Conservation (phyloP, 2,888 invertebrate genomes). For the Colletes collaris region DNA sequence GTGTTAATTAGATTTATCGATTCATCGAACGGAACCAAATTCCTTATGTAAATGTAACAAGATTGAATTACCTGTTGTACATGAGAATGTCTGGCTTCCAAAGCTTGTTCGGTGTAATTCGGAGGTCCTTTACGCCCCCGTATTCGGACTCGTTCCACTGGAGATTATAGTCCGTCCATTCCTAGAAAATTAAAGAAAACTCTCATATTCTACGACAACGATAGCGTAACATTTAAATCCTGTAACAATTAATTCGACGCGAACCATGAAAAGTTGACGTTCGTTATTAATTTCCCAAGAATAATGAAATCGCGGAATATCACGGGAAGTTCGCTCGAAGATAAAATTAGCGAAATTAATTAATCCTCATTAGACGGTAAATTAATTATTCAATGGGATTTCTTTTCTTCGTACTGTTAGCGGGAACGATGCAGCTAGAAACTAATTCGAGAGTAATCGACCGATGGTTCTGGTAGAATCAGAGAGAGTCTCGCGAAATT, state of each 20-base stretch:
- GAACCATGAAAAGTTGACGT: no score
- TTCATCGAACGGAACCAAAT: constrained; percentile 24
- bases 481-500: constrained; percentile 15
- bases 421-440: neutral
- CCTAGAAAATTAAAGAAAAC: constrained; percentile 85
- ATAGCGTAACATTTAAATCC: no score
- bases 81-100: constrained; percentile 99
- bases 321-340: constrained; percentile 22
- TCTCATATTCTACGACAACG: no score
- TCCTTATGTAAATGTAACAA: constrained; percentile 52
- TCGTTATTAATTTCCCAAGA: constrained; percentile 28
- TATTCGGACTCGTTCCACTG: constrained; percentile 98
- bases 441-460: constrained; percentile 19
- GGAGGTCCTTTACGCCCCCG: constrained; percentile 96
- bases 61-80: constrained; percentile 96
- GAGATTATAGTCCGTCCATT: constrained; percentile 99
- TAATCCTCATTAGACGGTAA: constrained; percentile 44
- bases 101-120: constrained; percentile 96
- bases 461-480: constrained; percentile 19
- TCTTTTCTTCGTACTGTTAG: constrained; percentile 1
- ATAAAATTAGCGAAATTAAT: constrained; percentile 56
- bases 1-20: constrained; percentile 23
- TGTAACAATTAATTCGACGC: no score
- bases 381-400: constrained; percentile 52
- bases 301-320: constrained; percentile 36